These are phyloP conservation scores for Oceanodroma leucorhoa DNA, from an alignment of 2,797 vertebrate genomes.

Conservation along the genomic window DNA sequence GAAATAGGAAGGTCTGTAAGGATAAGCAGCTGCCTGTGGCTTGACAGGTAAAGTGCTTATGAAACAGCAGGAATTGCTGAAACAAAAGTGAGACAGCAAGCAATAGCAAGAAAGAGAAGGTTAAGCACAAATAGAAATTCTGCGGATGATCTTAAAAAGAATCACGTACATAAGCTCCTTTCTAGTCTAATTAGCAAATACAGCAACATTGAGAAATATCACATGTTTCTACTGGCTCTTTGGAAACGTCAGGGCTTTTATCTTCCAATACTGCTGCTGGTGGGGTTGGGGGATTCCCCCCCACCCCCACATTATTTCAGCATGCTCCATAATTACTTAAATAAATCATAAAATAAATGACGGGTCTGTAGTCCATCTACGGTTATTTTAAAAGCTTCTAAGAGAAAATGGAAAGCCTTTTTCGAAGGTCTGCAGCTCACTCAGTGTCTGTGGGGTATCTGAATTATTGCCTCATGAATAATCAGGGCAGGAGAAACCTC, in stretches of 20 bases:
- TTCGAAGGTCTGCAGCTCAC: neutral
- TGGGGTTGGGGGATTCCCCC: neutral
- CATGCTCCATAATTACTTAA: neutral
- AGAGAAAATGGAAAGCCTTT: neutral
- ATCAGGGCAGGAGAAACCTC: neutral
- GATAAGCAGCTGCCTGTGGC: constrained; percentile 50
- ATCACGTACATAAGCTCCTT: neutral
- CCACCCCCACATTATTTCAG: neutral
- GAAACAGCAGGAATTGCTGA: neutral
- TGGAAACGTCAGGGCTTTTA: neutral
- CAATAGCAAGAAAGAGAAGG: neutral
- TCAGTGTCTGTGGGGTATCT: neutral
- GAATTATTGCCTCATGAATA: constrained; percentile 21
- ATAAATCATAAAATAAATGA: neutral
- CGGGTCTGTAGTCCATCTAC: neutral
- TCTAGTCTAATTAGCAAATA: constrained; percentile 12
- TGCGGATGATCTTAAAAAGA: neutral
- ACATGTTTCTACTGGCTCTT: neutral
- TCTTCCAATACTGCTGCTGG: neutral
- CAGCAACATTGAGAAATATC: neutral
- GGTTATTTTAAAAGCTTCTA: neutral
- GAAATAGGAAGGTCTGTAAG: constrained; percentile 28
- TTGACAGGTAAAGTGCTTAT: constrained; percentile 9
- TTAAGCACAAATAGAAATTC: neutral
- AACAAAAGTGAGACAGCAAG: neutral